Evolutionary conservation across 2,888 invertebrate species (phyloP), one percentile per base, ranked within the genome.

Genomic region (Pocota personata): DNA sequence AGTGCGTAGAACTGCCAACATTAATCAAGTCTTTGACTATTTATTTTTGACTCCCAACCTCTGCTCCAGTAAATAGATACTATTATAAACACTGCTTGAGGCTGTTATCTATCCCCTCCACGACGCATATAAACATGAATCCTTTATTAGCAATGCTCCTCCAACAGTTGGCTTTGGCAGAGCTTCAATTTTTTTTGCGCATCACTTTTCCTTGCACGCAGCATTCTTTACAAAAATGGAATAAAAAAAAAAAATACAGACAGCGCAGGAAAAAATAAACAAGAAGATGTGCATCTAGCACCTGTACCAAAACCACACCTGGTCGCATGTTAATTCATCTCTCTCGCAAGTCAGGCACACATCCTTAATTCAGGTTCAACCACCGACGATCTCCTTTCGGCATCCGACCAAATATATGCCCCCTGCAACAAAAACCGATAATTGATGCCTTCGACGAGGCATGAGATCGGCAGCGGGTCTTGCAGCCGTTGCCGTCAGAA

Each of bases 221-320:
- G 71, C 43, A 64, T 69, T 48, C 40, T 72, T 37, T 27, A 21
- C 46, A 73, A 27, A 48, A 50, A 50, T 12, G 40, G 10, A 35
- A 82, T 43, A 12, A 50, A 10, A 14, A 30, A 58, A 30, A 62
- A 32, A 62, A 69, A 32, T 24, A 16, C 27, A 60, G n/a, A 66
- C 24, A 50, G 40, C n/a, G n/a, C 19, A 57, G n/a, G 46, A 8
- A 16, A 40, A 52, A 35, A 52, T 27, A 57, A 57, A 16, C 32
- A 40, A 48, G 8, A 75, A 69, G 62, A 69, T 73, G 73, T 75
- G 73, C 77, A 82, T 73, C 82, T 82, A 82, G 87, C 87, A 87
- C 87, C 87, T 87, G 87, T 87, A 87, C 82, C 87, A 82, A 87
- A 87, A 82, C 82, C 87, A 87, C 87, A 87, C 87, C 87, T 87